phyloP scores from a whole-genome alignment of 23 tunicate genomes.

The Phallusia fumigata region DNA sequence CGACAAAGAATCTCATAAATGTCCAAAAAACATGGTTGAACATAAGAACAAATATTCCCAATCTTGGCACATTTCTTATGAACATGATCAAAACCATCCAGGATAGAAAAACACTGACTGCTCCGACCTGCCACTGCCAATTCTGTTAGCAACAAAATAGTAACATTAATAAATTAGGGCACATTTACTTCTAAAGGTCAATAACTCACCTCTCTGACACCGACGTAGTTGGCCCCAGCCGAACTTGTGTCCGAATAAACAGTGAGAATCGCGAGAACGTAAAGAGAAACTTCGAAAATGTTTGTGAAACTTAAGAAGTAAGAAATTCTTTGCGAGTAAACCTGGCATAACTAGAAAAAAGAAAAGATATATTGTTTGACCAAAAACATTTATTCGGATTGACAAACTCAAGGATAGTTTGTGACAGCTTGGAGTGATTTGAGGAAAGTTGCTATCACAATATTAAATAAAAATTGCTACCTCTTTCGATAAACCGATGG shows the following conservation, averaged over 20 bases:
- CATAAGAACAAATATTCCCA: constrained; percentile 96
- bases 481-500: constrained; percentile 64
- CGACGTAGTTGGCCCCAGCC: constrained; percentile 18
- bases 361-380: too few species aligned
- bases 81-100: constrained; percentile 94
- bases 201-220: constrained; percentile 79
- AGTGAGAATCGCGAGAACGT: constrained; percentile 72
- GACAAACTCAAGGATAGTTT: too few species aligned
- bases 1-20: constrained; percentile 60
- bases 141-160: constrained; percentile 21
- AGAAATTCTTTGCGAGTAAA: constrained; percentile 19
- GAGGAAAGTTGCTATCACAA: too few species aligned
- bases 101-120: constrained; percentile 76
- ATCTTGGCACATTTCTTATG: constrained; percentile 86
- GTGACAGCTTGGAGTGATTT: too few species aligned
- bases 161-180: background rate
- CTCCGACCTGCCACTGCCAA: constrained; percentile 99
- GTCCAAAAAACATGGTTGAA: constrained; percentile 77
- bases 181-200: too few species aligned
- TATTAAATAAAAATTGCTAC: constrained; percentile 11
- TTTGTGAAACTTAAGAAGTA: constrained; percentile 71
- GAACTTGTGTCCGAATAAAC: constrained; percentile 36
- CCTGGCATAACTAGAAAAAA: constrained; percentile 51
- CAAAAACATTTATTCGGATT: too few species aligned
- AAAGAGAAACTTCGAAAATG: constrained; percentile 67